These are phyloP conservation scores for Arrhamphus sclerolepis DNA, from an alignment of 2,797 vertebrate genomes.

Conservation along the genomic window DNA sequence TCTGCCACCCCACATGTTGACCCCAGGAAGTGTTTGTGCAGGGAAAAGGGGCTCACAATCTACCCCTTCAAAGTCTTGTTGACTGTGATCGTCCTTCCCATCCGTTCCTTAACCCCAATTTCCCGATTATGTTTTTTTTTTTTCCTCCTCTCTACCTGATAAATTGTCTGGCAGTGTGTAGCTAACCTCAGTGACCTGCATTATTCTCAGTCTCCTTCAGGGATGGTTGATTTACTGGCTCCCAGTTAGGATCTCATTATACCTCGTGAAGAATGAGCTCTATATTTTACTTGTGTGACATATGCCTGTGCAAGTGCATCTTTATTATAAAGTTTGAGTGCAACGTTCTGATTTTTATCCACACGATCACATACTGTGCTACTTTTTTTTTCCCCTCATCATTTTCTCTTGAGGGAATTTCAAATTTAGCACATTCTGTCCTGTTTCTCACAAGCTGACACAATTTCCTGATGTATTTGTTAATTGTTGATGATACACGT, in stretches of 20 bases:
- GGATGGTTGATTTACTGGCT: neutral
- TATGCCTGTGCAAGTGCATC: no score
- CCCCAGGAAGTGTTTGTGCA: conserved; percentile 49
- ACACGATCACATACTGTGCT: no score
- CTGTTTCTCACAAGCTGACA: no score
- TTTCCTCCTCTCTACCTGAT: conserved; percentile 6
- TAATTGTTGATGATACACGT: no score
- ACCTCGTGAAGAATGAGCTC: neutral
- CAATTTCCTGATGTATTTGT: no score
- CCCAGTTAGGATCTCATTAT: conserved; percentile 8
- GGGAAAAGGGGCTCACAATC: conserved; percentile 14
- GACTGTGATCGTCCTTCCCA: neutral
- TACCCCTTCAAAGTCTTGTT: conserved; percentile 9
- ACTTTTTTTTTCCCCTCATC: no score
- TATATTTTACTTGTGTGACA: neutral
- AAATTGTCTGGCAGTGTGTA: neutral
- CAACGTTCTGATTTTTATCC: no score
- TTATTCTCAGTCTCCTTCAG: conserved; percentile 3
- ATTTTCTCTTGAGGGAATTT: no score
- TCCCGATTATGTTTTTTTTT: conserved; percentile 7
- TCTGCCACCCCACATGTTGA: conserved; percentile 74
- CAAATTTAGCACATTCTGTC: no score
- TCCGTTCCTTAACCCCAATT: neutral
- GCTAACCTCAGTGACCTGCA: neutral
- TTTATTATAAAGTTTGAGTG: no score